Evolutionary conservation across 2,888 invertebrate species (phyloP).

Genomic region (Noctua pronuba): DNA sequence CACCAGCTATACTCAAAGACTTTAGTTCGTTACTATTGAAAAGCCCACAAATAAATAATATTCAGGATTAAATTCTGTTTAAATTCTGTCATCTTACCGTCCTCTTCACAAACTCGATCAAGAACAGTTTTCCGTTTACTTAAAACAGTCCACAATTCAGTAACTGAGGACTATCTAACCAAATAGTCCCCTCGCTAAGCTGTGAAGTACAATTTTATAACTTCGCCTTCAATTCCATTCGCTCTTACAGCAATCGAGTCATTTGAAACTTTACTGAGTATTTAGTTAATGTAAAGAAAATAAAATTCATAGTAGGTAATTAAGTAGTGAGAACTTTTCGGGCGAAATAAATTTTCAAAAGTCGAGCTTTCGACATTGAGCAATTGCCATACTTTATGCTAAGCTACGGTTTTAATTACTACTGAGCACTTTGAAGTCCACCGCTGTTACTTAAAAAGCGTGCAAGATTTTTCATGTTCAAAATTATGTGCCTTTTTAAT

Average conservation of each 20-base stretch:
- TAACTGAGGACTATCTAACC: constrained; percentile 21
- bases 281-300: constrained; percentile 54
- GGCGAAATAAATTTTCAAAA: constrained; percentile 76
- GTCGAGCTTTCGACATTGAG: constrained; percentile 82
- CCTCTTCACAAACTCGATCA: constrained; percentile 16
- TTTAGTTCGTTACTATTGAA: background rate
- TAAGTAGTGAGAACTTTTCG: constrained; percentile 69
- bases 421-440: constrained; percentile 80
- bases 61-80: background rate
- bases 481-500: constrained; percentile 37
- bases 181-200: constrained; percentile 30
- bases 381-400: constrained; percentile 85
- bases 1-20: background rate
- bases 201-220: constrained; percentile 36
- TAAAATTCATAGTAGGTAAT: constrained; percentile 66
- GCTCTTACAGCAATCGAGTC: constrained; percentile 35
- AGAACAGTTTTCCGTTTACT: constrained; percentile 14
- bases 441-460: constrained; percentile 72
- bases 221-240: constrained; percentile 37
- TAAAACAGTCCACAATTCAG: constrained; percentile 1
- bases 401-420: constrained; percentile 86
- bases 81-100: background rate
- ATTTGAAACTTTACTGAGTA: constrained; percentile 43
- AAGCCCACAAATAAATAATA: background rate
- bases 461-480: constrained; percentile 73